These are phyloP conservation scores for Cheilosia grossa DNA, from an alignment of 2,888 invertebrate species.

Conservation along the genomic window DNA sequence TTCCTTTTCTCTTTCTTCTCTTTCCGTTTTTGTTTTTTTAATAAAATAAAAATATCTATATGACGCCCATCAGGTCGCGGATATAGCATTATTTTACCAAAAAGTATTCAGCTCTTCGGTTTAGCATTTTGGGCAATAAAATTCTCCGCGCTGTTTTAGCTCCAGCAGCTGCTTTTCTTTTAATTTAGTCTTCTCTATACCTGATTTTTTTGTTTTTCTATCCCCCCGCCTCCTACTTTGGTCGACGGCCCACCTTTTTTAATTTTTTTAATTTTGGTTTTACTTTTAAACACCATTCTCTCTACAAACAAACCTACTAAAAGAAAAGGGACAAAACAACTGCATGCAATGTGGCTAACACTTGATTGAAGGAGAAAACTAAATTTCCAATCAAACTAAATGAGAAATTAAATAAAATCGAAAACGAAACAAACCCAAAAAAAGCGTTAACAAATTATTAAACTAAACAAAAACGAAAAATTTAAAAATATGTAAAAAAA, in stretches of 20 bases:
- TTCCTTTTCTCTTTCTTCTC: slow-evolving; percentile 73
- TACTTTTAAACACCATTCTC: slow-evolving; percentile 18
- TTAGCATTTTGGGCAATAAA: slow-evolving; percentile 80
- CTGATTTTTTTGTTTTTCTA: slow-evolving; percentile 3
- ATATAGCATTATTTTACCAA: slow-evolving; percentile 81
- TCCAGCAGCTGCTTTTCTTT: slow-evolving; percentile 41
- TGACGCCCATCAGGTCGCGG: slow-evolving; percentile 81
- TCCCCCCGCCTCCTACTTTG: neutral
- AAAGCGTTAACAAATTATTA: slow-evolving; percentile 12
- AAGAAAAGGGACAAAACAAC: slow-evolving; percentile 39
- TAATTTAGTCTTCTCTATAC: slow-evolving; percentile 2
- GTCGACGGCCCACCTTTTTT: neutral
- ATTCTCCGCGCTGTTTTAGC: slow-evolving; percentile 60
- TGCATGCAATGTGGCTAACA: slow-evolving; percentile 65
- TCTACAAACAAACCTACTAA: slow-evolving; percentile 19
- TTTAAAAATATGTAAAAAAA: slow-evolving; percentile 31
- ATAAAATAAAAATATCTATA: slow-evolving; percentile 26
- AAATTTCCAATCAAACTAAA: slow-evolving; percentile 13
- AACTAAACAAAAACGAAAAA: slow-evolving; percentile 31
- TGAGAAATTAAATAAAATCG: slow-evolving; percentile 27
- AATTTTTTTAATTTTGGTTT: neutral
- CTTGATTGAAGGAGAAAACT: slow-evolving; percentile 57
- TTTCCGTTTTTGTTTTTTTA: slow-evolving; percentile 57
- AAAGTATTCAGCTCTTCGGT: slow-evolving; percentile 81
- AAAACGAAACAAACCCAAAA: slow-evolving; percentile 23